Conservation (phyloP, 2,113 vertebrate species). For the Entelurus aequoreus region DNA sequence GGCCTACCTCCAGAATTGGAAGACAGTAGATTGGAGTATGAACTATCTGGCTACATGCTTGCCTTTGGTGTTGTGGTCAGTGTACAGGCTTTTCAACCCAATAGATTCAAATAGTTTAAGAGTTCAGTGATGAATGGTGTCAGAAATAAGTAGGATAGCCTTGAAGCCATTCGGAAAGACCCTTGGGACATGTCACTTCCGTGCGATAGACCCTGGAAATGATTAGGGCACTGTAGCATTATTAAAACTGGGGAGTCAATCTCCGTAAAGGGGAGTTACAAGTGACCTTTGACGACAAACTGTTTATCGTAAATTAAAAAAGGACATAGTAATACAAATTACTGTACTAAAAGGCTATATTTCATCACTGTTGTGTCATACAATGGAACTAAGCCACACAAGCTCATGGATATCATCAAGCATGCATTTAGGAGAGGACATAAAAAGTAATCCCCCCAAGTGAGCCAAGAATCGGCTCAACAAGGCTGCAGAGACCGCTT, state of each 20-base stretch:
- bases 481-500: conserved; percentile 49
- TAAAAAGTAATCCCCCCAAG: conserved; percentile 21
- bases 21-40: too few species aligned
- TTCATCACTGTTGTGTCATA: conserved; percentile 9
- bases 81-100: too few species aligned
- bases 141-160: background rate
- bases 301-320: background rate
- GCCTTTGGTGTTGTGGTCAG: too few species aligned
- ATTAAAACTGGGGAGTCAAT: too few species aligned
- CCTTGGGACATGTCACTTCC: background rate
- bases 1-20: too few species aligned
- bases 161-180: background rate
- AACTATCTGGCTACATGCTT: too few species aligned
- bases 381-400: conserved; percentile 24
- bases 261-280: background rate
- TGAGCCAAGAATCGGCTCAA: conserved; percentile 52
- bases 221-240: background rate
- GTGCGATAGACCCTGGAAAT: background rate
- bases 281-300: background rate
- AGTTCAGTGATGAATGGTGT: background rate
- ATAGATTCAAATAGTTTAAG: too few species aligned
- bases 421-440: conserved; percentile 38
- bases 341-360: background rate
- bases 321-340: background rate
- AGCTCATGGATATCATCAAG: conserved; percentile 39